phyloP scores from a whole-genome alignment of 2,888 invertebrate genomes.

The Leuctra nigra region DNA sequence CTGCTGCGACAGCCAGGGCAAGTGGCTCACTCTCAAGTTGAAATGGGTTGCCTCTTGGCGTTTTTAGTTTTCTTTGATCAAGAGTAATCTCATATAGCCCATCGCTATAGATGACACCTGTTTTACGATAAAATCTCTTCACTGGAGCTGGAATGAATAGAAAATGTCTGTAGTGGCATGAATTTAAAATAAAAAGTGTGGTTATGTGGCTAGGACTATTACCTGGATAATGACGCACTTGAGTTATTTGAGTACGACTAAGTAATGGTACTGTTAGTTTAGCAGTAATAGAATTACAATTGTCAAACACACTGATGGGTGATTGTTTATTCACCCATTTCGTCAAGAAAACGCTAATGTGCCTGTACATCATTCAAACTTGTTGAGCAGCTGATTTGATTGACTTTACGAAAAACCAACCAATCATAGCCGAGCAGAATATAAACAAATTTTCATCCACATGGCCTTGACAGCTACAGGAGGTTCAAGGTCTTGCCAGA shows the following conservation, averaged over 20 bases:
- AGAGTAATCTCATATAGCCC: conserved; percentile 78
- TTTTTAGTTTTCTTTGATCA: conserved; percentile 84
- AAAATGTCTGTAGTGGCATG: no score
- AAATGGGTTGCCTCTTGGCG: conserved; percentile 64
- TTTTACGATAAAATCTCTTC: conserved; percentile 68
- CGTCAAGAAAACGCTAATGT: not conserved
- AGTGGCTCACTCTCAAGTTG: conserved; percentile 73
- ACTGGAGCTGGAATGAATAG: conserved; percentile 42
- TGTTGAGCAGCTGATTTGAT: no score
- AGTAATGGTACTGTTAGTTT: no score
- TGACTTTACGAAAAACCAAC: not conserved
- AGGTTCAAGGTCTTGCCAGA: conserved; percentile 5
- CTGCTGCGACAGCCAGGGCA: conserved; percentile 87
- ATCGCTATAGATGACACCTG: conserved; percentile 61
- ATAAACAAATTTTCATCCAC: conserved; percentile 4
- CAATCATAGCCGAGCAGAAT: not conserved
- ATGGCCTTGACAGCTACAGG: conserved; percentile 14
- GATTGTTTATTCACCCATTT: conserved; percentile 2
- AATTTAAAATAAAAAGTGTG: not conserved
- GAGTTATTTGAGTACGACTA: not conserved
- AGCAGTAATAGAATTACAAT: no score
- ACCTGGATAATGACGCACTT: conserved; percentile 9
- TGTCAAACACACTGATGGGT: no score
- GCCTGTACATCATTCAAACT: not conserved
- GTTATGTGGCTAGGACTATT: not conserved